A percentile compares a stretch with the other conserved stretches of the same genome.
Evolutionary conservation across 2,797 vertebrate genomes (phyloP).

Genomic region (Poecilia velifera): DNA sequence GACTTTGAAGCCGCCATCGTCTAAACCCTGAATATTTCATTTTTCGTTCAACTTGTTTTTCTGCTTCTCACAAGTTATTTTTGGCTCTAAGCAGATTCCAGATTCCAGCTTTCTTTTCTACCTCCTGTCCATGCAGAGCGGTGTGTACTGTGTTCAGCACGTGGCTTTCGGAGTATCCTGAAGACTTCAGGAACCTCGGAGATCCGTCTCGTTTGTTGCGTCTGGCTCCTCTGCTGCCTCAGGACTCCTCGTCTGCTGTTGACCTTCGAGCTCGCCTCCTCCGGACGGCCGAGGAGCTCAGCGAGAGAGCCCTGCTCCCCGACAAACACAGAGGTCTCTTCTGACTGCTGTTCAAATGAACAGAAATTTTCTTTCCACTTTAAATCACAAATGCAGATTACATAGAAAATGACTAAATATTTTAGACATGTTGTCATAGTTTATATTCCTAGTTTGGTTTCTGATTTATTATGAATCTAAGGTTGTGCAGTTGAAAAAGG

Average conservation of each 20-base stretch:
- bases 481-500: neutral
- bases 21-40: slow-evolving; percentile 10
- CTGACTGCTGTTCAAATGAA: neutral
- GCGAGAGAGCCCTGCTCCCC: slow-evolving; percentile 76
- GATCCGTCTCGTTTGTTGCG: slow-evolving; percentile 81
- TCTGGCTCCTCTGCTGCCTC: slow-evolving; percentile 81
- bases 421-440: neutral
- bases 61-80: neutral
- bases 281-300: slow-evolving; percentile 78
- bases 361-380: neutral
- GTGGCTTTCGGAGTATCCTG: slow-evolving; percentile 88
- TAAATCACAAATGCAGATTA: neutral
- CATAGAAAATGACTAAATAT: neutral
- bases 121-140: slow-evolving; percentile 72
- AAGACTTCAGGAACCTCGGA: slow-evolving; percentile 83
- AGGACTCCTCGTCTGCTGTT: slow-evolving; percentile 70
- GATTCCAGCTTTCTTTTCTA: neutral
- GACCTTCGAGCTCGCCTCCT: slow-evolving; percentile 74
- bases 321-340: slow-evolving; percentile 49
- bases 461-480: neutral
- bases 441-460: neutral
- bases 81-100: neutral
- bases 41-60: neutral
- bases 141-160: slow-evolving; percentile 85
- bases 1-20: slow-evolving; percentile 27